Base-by-base conservation (phyloP, 1,140 invertebrate species). In the Lepidurus packardi region DNA sequence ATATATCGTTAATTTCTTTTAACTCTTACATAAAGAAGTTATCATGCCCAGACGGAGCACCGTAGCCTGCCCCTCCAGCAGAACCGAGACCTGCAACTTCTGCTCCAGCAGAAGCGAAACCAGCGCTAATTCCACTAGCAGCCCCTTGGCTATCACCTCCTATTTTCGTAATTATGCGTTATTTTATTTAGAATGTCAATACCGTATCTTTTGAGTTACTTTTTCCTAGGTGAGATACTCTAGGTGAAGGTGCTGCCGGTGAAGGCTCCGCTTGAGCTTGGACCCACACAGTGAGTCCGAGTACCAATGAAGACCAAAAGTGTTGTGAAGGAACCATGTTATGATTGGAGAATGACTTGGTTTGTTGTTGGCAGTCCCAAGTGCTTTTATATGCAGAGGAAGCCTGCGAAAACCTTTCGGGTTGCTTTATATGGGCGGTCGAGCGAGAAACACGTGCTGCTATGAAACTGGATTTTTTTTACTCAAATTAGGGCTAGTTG, bases 381-480 rank as follows among this genome's bases (percentile, higher is more conserved):
- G 53, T 65, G 16, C 53, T 65, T 65, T 65, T 65, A 65, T 65
- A 65, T 65, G 16, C 21, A 8, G 21, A 16, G 13, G 10, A 65
- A 65, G 1, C 9, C n/a, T 65, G 53, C 53, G 53, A 21, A 65
- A 65, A 65, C 1, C n/a, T 65, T 65, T 13, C 10, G 16, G 53
- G 53, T 65, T 65, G 53, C 53, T 65, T 65, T 65, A 65, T 65
- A 65, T 65, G 53, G 16, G 53, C 53, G 21, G 53, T 65, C 53
- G 53, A 65, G 53, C 53, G 53, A 65, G 21, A 65, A 65, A n/a
- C 53, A 65, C 53, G 53, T 21, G 13, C 53, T 16, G 21, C 1
- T 34, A 21, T 65, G 53, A 65, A 65, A n/a, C 53, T 65, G 53
- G 3, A 47, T 47, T 13, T 1, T 65, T 21, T 9, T 11, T 7